A percentile compares a stretch with the other conserved stretches of the same genome.
Conservation (phyloP, 2,113 vertebrate species). For the Martes martes region DNA sequence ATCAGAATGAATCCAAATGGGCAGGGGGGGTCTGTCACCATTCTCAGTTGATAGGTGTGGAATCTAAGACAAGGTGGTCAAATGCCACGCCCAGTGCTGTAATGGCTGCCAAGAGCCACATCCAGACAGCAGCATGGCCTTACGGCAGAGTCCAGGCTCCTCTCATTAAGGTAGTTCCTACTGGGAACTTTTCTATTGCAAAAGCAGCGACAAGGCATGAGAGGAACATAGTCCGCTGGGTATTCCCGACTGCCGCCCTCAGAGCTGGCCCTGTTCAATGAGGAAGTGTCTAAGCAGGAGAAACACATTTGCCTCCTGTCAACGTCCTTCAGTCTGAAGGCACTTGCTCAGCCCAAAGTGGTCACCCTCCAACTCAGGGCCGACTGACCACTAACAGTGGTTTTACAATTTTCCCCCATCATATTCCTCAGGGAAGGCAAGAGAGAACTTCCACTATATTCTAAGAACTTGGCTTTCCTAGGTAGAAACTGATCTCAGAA, state of each 20-base stretch:
- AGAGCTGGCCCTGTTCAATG: neutral
- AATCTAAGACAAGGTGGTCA: neutral
- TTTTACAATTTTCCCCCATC: neutral
- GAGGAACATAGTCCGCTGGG: neutral
- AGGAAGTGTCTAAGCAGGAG: neutral
- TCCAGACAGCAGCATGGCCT: neutral
- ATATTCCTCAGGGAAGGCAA: neutral
- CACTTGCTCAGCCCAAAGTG: neutral
- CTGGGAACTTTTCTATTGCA: neutral
- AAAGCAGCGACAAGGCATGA: neutral
- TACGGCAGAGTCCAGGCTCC: neutral
- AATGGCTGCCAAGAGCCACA: neutral
- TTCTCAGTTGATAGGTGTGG: neutral
- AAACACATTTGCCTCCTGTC: neutral
- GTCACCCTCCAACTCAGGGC: neutral
- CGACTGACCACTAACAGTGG: neutral
- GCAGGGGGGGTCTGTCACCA: too few species aligned
- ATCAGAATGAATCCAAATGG: neutral
- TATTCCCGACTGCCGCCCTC: too few species aligned
- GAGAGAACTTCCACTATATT: neutral
- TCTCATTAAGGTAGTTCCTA: neutral
- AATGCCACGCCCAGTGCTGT: neutral
- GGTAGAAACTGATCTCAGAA: neutral
- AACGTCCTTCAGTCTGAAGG: neutral
- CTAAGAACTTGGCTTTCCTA: neutral